Evolutionary conservation across 2,888 invertebrate genomes (phyloP).

Genomic region (Stramonita haemastoma): DNA sequence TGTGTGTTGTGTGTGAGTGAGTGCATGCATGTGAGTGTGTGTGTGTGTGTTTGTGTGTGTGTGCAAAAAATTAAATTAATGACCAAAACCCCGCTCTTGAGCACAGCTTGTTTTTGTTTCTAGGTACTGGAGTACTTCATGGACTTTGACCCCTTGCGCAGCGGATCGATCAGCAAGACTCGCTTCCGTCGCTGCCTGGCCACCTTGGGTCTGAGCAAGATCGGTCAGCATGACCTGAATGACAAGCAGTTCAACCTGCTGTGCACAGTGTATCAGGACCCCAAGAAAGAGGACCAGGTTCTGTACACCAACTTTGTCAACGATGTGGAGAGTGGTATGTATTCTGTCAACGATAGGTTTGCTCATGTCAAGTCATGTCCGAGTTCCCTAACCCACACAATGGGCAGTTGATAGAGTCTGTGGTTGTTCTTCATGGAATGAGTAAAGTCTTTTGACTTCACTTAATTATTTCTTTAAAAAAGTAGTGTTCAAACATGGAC

Average conservation of each 20-base stretch:
- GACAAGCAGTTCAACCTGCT: conserved; percentile 71
- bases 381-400: too few relatives aligned
- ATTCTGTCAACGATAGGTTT: neutral
- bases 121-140: conserved; percentile 75
- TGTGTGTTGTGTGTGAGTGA: too few relatives aligned
- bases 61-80: too few relatives aligned
- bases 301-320: conserved; percentile 73
- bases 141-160: conserved; percentile 76
- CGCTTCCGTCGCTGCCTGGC: conserved; percentile 75
- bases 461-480: too few relatives aligned
- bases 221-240: conserved; percentile 74
- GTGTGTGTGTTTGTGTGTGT: too few relatives aligned
- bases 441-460: too few relatives aligned
- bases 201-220: conserved; percentile 73
- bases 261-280: conserved; percentile 70
- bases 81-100: neutral
- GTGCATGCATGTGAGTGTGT: too few relatives aligned
- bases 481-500: too few relatives aligned
- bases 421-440: too few relatives aligned
- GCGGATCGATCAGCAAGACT: conserved; percentile 73
- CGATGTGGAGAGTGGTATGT: conserved; percentile 76
- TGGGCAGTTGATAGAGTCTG: too few relatives aligned
- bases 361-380: too few relatives aligned
- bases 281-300: conserved; percentile 69
- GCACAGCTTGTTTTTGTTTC: neutral